A percentile compares a stretch with the other conserved stretches of the same genome.
Conservation (phyloP, 2,888 invertebrate genomes). For the Drosophila seclusa region DNA sequence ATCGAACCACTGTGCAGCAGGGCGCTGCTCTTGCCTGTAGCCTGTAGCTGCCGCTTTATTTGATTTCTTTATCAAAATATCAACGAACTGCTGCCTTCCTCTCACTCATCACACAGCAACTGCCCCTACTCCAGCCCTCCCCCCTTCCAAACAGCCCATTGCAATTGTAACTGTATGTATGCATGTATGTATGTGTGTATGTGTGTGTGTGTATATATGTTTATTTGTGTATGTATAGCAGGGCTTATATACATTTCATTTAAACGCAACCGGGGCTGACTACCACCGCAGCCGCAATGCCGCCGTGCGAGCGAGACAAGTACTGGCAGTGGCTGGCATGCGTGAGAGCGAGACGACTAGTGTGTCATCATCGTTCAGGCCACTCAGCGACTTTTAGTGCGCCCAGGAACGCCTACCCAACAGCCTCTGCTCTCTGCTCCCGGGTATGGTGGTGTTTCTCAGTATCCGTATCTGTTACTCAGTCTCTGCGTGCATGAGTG, state of each 20-base stretch:
- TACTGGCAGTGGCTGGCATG: not conserved
- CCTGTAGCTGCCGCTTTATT: slow-evolving; percentile 65
- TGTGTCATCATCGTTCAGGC: slow-evolving; percentile 55
- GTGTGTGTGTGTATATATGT: slow-evolving; percentile 5
- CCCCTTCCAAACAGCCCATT: slow-evolving; percentile 1
- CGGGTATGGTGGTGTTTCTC: slow-evolving; percentile 75
- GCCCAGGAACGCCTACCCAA: slow-evolving; percentile 67
- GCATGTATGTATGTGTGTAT: not conserved
- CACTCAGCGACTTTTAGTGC: slow-evolving; percentile 70
- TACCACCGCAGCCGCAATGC: slow-evolving; percentile 70
- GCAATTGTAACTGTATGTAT: slow-evolving; percentile 61
- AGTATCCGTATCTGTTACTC: slow-evolving; percentile 71
- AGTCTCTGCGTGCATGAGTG: slow-evolving; percentile 12
- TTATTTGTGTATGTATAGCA: slow-evolving; percentile 36
- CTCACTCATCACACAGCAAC: slow-evolving; percentile 44
- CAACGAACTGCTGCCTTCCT: slow-evolving; percentile 61
- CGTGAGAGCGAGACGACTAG: slow-evolving; percentile 51
- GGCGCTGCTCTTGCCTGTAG: slow-evolving; percentile 16
- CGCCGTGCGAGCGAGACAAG: slow-evolving; percentile 46
- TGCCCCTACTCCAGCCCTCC: not conserved
- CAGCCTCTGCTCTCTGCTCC: slow-evolving; percentile 37
- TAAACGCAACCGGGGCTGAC: slow-evolving; percentile 71
- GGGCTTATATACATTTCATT: slow-evolving; percentile 79
- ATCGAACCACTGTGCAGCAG: slow-evolving; percentile 49
- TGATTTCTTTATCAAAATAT: slow-evolving; percentile 80